phyloP scores from a whole-genome alignment of 1,140 invertebrate species.

The Papilio polytes region DNA sequence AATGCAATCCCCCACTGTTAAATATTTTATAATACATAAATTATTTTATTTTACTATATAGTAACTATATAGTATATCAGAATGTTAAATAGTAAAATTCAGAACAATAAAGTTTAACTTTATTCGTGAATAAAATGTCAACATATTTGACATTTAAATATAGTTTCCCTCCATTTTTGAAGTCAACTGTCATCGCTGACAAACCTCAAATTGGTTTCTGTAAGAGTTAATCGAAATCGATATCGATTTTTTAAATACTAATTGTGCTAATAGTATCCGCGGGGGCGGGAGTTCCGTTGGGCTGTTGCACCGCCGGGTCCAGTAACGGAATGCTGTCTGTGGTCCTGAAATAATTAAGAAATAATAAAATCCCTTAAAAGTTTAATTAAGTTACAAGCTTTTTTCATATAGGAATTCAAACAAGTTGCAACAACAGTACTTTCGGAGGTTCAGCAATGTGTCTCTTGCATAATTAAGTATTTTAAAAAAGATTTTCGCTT shows the following conservation, averaged over 20 bases:
- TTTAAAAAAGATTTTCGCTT: no score
- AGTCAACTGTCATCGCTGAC: conserved; percentile 11
- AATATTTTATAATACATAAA: not conserved
- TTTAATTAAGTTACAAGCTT: no score
- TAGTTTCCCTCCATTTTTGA: conserved; percentile 9
- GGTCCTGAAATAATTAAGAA: conserved; percentile 58
- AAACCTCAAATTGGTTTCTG: not conserved
- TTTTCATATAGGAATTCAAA: no score
- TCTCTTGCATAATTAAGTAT: no score
- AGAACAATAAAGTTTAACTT: not conserved
- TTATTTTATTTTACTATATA: not conserved
- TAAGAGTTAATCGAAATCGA: not conserved
- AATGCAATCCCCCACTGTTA: not conserved
- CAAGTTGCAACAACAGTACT: no score
- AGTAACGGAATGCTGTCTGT: conserved; percentile 76
- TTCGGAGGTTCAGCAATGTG: no score
- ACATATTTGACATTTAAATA: conserved; percentile 3
- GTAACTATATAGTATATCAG: no score
- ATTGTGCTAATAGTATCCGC: conserved; percentile 79
- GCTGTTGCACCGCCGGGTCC: conserved; percentile 71
- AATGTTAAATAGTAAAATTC: not conserved
- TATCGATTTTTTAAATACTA: conserved; percentile 65
- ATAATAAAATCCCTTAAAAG: not conserved
- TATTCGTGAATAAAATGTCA: not conserved
- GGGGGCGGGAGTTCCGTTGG: conserved; percentile 69